Base-by-base conservation (phyloP, 1,140 invertebrate genomes). In the Polypedilum pembai region DNA sequence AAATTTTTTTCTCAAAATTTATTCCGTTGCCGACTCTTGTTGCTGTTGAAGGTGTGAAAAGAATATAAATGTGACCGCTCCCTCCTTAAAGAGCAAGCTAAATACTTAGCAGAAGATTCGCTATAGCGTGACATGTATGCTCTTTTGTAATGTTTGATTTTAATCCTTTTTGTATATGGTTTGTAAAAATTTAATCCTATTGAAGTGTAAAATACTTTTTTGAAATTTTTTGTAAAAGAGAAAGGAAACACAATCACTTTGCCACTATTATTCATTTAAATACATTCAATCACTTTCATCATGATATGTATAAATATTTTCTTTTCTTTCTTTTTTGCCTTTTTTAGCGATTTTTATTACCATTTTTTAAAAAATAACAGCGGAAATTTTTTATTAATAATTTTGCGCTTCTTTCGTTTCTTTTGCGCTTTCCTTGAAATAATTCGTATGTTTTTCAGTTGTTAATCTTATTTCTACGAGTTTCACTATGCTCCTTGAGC, bases 251-350 rank as follows among this genome's bases (percentile, higher is more conserved):
- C 24, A 33, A 3, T 33, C 24, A 33, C 24, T 33, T 33, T 33
- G 24, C 24, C 24, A 33, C 24, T 33, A 3, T 33, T 33, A n/a
- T n/a, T 33, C 5, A 33, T 33, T 12, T 21, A 73, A 75, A 76
- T 33, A 69, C 77, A 75, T 76, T 76, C 76, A 77, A 77, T 77
- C 77, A 77, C 75, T 76, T 74, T 73, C 73, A 75, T 76, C 74
- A 66, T 75, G 40, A 63, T 24, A 73, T 73, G 74, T 40, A 75
- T 65, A 66, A n/a, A 56, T n/a, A 56, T 12, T 56, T 56, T 56
- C 12, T 0, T 56, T 56, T 15, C 45, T 56, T 15, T 15, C 12
- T 15, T 15, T 56, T 56, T n/a, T 1, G 4, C 45, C n/a, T 56
- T 56, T 45, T 45, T 45, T 15, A 45, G 15, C 41, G 8, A 8